Base-by-base conservation (phyloP, 2,113 vertebrate genomes). In the Mesocricetus auratus region DNA sequence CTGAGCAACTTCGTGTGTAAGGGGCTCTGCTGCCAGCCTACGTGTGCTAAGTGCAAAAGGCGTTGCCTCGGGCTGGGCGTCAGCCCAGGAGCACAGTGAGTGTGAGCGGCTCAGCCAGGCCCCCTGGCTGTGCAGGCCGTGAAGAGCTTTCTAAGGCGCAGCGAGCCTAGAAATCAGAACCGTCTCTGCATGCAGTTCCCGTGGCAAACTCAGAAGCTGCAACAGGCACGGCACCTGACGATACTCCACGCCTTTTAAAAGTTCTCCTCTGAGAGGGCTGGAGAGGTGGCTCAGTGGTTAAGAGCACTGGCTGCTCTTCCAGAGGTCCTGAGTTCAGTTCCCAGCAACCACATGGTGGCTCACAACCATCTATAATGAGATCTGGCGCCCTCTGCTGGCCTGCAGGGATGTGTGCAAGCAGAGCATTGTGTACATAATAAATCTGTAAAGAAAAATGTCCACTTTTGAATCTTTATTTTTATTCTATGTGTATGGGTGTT, bases 41-140 rank as follows among this genome's bases (percentile, higher is more conserved):
- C 7, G 53, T 39, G 50, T 8, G 56, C 11, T 16, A 36, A 11
- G 39, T 11, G n/a, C 10, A 1, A 29, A 69, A 42, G 2, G 13
- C 5, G 3, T 58, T 0, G 66, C 21, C 78, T 42, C 11, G 33
- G 93, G 36, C 78, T 7, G 29, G 8, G 39, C 93, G 12, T 16
- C 4, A 3, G 73, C 0, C 9, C 33, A 8, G 33, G 0, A 6
- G 78, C 36, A 12, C 58, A 22, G 42, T 0, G n/a, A 22, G 42
- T 0, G n/a, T 7, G 36, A 47, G 58, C n/a, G 0, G 5, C 15
- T 26, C 17, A 31, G 64, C 39, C 56, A 22, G 11, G 53, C 53
- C 11, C 22, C 36, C 1, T 36, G 3, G 17, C n/a, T 2, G 29
- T 31, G 1, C 36, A 31, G 39, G 42, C 66, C n/a, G 31, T 36